These are phyloP conservation scores for Loris lydekkerianus DNA, from an alignment of 2,797 vertebrate species.

Conservation along the genomic window DNA sequence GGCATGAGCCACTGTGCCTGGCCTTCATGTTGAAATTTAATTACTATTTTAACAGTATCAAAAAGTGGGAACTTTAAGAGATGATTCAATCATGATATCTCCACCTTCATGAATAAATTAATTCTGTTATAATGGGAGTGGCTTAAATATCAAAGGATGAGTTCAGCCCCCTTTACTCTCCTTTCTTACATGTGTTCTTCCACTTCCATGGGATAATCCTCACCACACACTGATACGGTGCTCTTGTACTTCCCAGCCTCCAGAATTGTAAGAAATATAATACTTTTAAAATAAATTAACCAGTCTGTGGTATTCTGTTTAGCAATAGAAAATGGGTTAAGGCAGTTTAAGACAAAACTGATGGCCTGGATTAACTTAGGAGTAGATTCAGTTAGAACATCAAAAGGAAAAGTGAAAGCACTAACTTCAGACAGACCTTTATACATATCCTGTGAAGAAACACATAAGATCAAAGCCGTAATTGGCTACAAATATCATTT, in stretches of 20 bases:
- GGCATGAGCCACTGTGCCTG: too few relatives aligned
- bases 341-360: slow-evolving; percentile 38
- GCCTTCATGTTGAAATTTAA: background rate
- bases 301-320: background rate
- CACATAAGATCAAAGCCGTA: background rate
- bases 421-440: background rate
- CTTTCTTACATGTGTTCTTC: background rate
- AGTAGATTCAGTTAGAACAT: rapidly evolving
- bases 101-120: background rate
- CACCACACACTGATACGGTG: background rate
- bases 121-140: background rate
- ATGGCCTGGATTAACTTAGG: slow-evolving; percentile 35
- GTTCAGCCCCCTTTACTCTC: background rate
- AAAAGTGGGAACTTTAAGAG: background rate
- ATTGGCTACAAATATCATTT: background rate
- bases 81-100: background rate
- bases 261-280: background rate
- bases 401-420: background rate
- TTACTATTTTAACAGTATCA: background rate
- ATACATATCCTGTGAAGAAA: background rate
- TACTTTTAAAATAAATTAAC: too few relatives aligned
- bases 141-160: background rate
- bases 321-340: background rate
- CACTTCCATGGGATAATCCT: background rate
- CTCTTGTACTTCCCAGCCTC: background rate